Base-by-base conservation (phyloP, 2,888 invertebrate species). In the Orgyia antiqua region DNA sequence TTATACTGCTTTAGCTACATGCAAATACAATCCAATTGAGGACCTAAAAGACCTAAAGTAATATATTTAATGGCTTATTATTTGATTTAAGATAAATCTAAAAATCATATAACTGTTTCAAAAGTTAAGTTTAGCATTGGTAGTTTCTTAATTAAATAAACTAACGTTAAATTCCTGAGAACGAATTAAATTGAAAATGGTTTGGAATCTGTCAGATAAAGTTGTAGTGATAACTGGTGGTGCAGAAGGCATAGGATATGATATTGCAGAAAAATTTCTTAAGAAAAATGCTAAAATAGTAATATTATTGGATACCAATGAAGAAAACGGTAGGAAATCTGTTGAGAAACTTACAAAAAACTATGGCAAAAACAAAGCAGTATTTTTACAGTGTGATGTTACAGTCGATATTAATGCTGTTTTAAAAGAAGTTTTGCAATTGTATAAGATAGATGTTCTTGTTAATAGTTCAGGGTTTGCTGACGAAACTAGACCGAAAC, bases 161-260 rank as follows among this genome's bases (percentile, higher is more conserved):
- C n/a, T n/a, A n/a, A n/a, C n/a, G n/a, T n/a, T n/a, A n/a, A n/a
- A n/a, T n/a, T n/a, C n/a, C n/a, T n/a, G n/a, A n/a, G n/a, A n/a
- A n/a, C n/a, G n/a, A n/a, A n/a, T n/a, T n/a, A n/a, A n/a, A n/a
- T n/a, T n/a, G 13, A 45, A 8, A 8, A 55, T 62, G 57, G 29
- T 28, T 3, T 39, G 25, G 20, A 32, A 39, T 2, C 26, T 62
- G 0, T 45, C 47, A 30, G 54, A 65, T 12, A 58, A 55, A 46
- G 46, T 57, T 1, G 43, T 60, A 3, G 53, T 67, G 0, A 47
- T 89, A 9, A 89, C 89, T 1, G 89, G 89, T 0, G 89, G 80
- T 10, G 88, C 88, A 0, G 65, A 67, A 9, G 88, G 89, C 0
- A 87, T 89, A 28, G 89, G 89, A 1, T 68, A 68, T 13, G 68